A percentile compares a stretch with the other conserved stretches of the same genome.
phyloP scores from a whole-genome alignment of 2,888 invertebrate species.

The Gymnoscelis rufifasciata region DNA sequence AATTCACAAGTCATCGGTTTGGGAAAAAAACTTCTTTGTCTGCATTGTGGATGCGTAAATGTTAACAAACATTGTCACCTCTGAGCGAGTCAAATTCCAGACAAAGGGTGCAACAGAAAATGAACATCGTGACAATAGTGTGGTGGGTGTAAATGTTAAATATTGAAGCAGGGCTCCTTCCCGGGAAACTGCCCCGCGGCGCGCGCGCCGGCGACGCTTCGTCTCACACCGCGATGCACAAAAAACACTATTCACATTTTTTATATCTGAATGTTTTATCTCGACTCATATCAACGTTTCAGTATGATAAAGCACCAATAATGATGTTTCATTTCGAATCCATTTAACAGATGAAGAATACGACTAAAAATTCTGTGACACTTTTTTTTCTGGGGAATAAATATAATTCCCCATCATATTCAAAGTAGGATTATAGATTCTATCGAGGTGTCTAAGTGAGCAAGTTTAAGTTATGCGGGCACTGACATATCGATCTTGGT shows the following conservation, averaged over 20 bases:
- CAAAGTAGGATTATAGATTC: conserved; percentile 31
- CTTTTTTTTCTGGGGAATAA: conserved; percentile 40
- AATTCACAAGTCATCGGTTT: conserved; percentile 78
- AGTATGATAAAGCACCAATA: conserved; percentile 76
- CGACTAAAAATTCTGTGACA: conserved; percentile 57
- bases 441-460: conserved; percentile 35
- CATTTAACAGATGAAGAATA: conserved; percentile 60
- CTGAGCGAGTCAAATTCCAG: conserved; percentile 60
- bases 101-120: conserved; percentile 68
- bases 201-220: conserved; percentile 66
- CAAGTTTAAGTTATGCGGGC: conserved; percentile 52
- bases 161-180: conserved; percentile 67
- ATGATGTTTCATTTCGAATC: conserved; percentile 74
- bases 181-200: conserved; percentile 75
- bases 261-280: conserved; percentile 50
- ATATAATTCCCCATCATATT: conserved; percentile 31
- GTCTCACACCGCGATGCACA: conserved; percentile 69
- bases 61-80: conserved; percentile 76
- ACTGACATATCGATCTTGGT: conserved; percentile 54
- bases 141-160: conserved; percentile 73
- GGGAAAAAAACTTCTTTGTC: conserved; percentile 70
- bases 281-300: conserved; percentile 63
- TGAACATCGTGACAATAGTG: conserved; percentile 57
- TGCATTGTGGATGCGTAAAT: conserved; percentile 63
- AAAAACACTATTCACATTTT: conserved; percentile 58